Conservation (phyloP, 2,113 vertebrate species). For the Oreotrochilus melanogaster region DNA sequence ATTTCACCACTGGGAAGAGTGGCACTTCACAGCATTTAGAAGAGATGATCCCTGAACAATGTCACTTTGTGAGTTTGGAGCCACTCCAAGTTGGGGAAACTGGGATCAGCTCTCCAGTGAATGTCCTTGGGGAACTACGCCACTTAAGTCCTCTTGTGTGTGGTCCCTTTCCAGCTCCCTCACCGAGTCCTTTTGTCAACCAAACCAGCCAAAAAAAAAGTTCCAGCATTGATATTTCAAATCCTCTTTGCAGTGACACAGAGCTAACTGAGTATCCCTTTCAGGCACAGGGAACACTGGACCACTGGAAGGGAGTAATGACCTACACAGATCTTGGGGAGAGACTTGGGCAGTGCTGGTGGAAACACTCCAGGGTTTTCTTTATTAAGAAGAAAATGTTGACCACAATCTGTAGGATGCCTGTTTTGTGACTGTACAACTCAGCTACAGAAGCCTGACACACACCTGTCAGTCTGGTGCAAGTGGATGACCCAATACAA, state of each 20-base stretch:
- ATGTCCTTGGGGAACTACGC: neutral
- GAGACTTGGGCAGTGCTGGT: neutral
- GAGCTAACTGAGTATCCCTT: neutral
- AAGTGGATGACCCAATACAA: neutral
- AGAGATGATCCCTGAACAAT: neutral
- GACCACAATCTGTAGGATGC: neutral
- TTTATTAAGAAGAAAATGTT: neutral
- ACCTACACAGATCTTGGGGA: neutral
- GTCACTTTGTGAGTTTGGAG: neutral
- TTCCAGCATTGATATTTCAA: neutral
- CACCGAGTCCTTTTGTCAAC: neutral
- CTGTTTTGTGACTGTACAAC: neutral
- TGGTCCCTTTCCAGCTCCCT: neutral
- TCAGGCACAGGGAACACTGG: neutral
- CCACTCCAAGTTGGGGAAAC: neutral
- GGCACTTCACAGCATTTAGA: neutral
- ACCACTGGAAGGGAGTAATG: neutral
- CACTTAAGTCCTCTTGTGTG: neutral
- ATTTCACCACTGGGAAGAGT: neutral
- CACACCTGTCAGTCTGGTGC: neutral
- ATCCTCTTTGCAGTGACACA: neutral
- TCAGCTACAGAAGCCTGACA: neutral
- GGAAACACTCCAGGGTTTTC: neutral
- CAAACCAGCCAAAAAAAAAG: neutral
- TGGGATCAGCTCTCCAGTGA: neutral